Evolutionary conservation across 2,113 vertebrate species (phyloP).

Genomic region (Nesogale talazaci): DNA sequence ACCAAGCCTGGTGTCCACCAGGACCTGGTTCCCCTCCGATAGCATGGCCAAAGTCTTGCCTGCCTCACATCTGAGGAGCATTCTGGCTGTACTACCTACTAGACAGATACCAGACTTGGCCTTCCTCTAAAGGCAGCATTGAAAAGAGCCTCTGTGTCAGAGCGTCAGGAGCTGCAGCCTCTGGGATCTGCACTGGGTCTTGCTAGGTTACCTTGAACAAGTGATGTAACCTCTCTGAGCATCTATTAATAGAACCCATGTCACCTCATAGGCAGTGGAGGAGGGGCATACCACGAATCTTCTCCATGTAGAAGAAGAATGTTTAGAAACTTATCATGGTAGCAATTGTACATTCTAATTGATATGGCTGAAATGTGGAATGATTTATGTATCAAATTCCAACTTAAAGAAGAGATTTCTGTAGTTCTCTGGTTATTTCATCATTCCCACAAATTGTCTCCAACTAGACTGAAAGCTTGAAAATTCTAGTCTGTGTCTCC

Average conservation of each 20-base stretch:
- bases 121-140: not conserved
- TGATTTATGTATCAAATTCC: too few species aligned
- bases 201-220: slow-evolving; percentile 21
- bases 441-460: not conserved
- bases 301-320: not conserved
- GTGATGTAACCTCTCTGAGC: not conserved
- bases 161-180: not conserved
- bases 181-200: not conserved
- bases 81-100: too few species aligned
- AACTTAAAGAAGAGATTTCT: not conserved
- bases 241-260: slow-evolving; percentile 9
- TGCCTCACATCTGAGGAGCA: too few species aligned
- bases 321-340: too few species aligned
- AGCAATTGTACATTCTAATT: too few species aligned
- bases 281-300: not conserved
- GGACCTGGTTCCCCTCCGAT: too few species aligned
- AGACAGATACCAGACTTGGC: not conserved
- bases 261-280: not conserved
- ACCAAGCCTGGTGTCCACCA: too few species aligned
- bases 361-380: too few species aligned
- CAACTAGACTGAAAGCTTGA: slow-evolving; percentile 30
- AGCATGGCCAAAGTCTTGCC: too few species aligned
- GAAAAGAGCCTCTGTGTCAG: slow-evolving; percentile 23
- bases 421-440: slow-evolving; percentile 45
- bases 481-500: not conserved